Evolutionary conservation across 2,797 vertebrate genomes (phyloP), one percentile per base, ranked within the genome.

Genomic region (Mormyrops boulengeri): DNA sequence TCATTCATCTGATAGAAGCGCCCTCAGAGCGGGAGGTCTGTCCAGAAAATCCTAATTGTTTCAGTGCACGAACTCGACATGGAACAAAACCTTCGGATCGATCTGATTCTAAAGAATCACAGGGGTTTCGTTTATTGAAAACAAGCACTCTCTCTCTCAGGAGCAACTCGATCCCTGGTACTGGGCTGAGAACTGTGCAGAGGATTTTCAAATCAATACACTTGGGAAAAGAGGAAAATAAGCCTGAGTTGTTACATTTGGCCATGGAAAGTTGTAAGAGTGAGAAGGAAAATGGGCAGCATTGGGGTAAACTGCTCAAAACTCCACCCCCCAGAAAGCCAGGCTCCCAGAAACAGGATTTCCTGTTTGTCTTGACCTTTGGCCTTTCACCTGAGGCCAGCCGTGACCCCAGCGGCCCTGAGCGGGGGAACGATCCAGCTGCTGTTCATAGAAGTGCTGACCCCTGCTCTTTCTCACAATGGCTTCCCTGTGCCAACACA

Each of bases 271-370:
- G 44, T 89, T 91, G 60, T 4, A 91, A 93, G 92, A 90, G 91
- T 92, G 6, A 50, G 93, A 93, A 92, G 93, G 91, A 92, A 93
- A 93, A 85, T 89, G 90, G 91, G 90, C 92, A 92, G 93, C 92
- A 92, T 89, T 49, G 85, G 88, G 14, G 60, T 49, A 4, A 22
- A 50, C 12, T 44, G 80, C 14, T 66, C 17, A 82, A 44, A 41
- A 49, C 22, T 89, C 30, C 34, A 44, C 38, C 60, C 53, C 14
- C 73, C 69, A 85, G 38, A 38, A 88, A 84, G 44, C 73, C 73
- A 60, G 80, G 69, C 41, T 85, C 88, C 50, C 38, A 88, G 44
- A 77, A 88, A 82, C 52, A 52, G 53, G 73, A 85, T 88, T 88
- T 90, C 89, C 89, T 90, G 41, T 30, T 84, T 44, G 57, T 30